Conservation (phyloP, 2,888 invertebrate species). For the Anthophora plumipes region DNA sequence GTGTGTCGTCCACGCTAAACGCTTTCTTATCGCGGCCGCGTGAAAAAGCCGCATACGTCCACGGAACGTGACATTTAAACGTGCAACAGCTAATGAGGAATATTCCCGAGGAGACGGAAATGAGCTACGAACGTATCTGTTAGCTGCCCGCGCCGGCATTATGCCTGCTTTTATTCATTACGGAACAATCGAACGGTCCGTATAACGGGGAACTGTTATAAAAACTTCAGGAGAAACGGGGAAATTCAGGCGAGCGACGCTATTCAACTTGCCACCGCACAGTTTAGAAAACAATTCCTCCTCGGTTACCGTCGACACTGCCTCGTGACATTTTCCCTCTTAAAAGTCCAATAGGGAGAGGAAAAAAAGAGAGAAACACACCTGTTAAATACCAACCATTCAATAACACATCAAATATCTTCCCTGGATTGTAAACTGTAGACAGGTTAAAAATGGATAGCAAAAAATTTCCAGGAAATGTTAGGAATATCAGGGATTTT, state of each 20-base stretch:
- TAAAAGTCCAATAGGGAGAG: neutral
- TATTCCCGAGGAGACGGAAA: slow-evolving; percentile 67
- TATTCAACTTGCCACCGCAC: slow-evolving; percentile 18
- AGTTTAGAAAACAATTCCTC: slow-evolving; percentile 31
- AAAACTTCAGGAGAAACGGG: slow-evolving; percentile 33
- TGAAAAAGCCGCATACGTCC: slow-evolving; percentile 54
- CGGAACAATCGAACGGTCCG: slow-evolving; percentile 54
- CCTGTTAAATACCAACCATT: neutral
- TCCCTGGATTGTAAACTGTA: too few species aligned
- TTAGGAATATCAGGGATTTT: too few species aligned
- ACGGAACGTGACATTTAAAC: slow-evolving; percentile 59
- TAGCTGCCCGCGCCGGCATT: slow-evolving; percentile 45
- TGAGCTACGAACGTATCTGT: slow-evolving; percentile 63
- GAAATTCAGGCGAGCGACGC: slow-evolving; percentile 29
- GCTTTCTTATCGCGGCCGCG: slow-evolving; percentile 38
- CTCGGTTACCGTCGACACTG: slow-evolving; percentile 2
- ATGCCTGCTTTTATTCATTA: slow-evolving; percentile 63
- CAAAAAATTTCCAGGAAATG: too few species aligned
- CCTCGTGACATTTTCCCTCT: slow-evolving; percentile 20
- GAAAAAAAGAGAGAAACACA: neutral
- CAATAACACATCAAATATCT: neutral
- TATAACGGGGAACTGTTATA: slow-evolving; percentile 20
- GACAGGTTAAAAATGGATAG: too few species aligned
- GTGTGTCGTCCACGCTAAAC: slow-evolving; percentile 39
- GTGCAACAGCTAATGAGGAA: slow-evolving; percentile 68